A percentile compares a stretch with the other conserved stretches of the same genome.
Evolutionary conservation across 2,888 invertebrate species (phyloP).

Genomic region (Meteorus colon): DNA sequence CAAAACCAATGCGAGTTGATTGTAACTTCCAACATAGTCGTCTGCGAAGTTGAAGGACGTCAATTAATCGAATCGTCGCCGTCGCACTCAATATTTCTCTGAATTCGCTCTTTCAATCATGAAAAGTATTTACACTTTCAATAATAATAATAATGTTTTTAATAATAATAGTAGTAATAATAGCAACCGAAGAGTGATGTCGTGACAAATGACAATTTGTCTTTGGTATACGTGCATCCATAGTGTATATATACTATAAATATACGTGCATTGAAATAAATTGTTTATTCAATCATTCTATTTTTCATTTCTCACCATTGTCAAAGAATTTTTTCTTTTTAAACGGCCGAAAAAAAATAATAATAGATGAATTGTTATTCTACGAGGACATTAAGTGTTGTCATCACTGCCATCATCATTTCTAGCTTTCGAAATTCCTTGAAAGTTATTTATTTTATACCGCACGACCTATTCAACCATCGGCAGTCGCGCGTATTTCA

Average conservation of each 20-base stretch:
- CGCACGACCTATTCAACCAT: conserved; percentile 27
- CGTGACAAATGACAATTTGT: conserved; percentile 41
- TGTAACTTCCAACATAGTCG: conserved; percentile 38
- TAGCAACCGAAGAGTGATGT: background rate
- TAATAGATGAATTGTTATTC: background rate
- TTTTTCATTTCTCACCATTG: background rate
- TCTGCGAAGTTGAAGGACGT: conserved; percentile 44
- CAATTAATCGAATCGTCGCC: conserved; percentile 37
- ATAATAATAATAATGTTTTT: background rate
- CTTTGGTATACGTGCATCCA: conserved; percentile 24
- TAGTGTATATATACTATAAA: conserved; percentile 3
- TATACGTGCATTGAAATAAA: background rate
- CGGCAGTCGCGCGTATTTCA: conserved; percentile 35
- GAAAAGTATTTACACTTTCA: conserved; percentile 2
- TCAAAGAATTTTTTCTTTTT: background rate
- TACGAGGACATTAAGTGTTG: background rate
- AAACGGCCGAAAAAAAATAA: background rate
- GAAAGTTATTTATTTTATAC: background rate
- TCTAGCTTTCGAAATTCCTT: background rate
- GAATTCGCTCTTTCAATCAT: conserved; percentile 21
- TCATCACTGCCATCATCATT: background rate
- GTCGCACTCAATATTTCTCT: conserved; percentile 41
- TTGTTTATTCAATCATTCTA: background rate
- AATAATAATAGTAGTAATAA: background rate
- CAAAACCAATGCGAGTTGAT: conserved; percentile 47